A percentile compares a stretch with the other conserved stretches of the same genome.
Evolutionary conservation across 2,888 invertebrate genomes (phyloP).

Genomic region (Eumacrocentrus americanus): DNA sequence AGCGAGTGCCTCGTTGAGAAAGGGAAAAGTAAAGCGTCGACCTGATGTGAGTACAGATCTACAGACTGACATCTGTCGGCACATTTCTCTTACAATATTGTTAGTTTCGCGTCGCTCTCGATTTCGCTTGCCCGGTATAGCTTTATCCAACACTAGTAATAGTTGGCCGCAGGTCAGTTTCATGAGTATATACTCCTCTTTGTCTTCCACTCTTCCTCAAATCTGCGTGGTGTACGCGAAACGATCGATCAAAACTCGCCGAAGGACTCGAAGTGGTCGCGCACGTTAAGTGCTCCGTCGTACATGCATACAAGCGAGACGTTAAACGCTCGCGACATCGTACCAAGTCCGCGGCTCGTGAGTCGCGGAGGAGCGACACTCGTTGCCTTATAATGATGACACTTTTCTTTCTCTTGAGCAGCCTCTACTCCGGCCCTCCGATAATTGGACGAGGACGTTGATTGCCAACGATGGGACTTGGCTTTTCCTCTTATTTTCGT

Average conservation of each 20-base stretch:
- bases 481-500: constrained; percentile 13
- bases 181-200: too few species aligned
- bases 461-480: constrained; percentile 33
- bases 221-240: too few species aligned
- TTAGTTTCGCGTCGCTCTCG: constrained; percentile 3
- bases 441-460: constrained; percentile 38
- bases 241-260: constrained; percentile 18
- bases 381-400: constrained; percentile 3
- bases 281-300: constrained; percentile 7
- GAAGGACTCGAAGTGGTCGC: not conserved
- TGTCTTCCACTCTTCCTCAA: too few species aligned
- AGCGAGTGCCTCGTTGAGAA: too few species aligned
- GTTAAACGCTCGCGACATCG: constrained; percentile 39
- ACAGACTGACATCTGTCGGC: constrained; percentile 27
- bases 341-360: constrained; percentile 34
- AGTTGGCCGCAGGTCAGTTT: too few species aligned
- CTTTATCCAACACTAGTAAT: constrained; percentile 16
- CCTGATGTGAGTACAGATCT: too few species aligned
- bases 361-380: constrained; percentile 2
- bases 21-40: too few species aligned
- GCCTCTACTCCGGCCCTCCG: not conserved
- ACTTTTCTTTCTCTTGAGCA: not conserved
- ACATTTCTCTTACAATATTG: constrained; percentile 28
- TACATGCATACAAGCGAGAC: constrained; percentile 17
- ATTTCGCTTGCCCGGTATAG: not conserved